phyloP scores from a whole-genome alignment of 2,888 invertebrate genomes.

The Antheraea yamamai region DNA sequence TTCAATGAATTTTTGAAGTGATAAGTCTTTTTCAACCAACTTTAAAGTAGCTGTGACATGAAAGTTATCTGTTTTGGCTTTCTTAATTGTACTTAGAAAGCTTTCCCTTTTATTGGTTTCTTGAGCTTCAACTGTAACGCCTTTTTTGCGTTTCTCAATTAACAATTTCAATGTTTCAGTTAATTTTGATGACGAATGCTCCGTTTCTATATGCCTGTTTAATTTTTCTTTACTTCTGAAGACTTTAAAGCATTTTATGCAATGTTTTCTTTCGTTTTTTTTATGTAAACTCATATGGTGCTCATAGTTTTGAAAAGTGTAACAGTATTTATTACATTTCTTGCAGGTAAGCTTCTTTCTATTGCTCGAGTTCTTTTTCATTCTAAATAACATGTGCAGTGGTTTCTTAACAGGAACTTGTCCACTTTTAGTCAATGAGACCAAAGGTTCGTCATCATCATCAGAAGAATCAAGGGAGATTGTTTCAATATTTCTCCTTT shows the following conservation, averaged over 20 bases:
- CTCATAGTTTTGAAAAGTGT: slow-evolving; percentile 67
- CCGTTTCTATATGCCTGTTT: slow-evolving; percentile 45
- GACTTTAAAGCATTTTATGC: slow-evolving; percentile 58
- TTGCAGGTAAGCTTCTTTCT: slow-evolving; percentile 53
- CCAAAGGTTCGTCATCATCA: slow-evolving; percentile 51
- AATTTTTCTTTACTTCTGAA: slow-evolving; percentile 53
- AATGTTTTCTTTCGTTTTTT: slow-evolving; percentile 49
- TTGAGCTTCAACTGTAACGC: neutral
- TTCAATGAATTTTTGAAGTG: slow-evolving; percentile 66
- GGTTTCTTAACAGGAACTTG: neutral
- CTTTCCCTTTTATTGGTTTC: slow-evolving; percentile 36
- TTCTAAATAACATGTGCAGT: slow-evolving; percentile 7
- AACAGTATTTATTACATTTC: slow-evolving; percentile 64
- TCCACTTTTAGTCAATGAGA: slow-evolving; percentile 35
- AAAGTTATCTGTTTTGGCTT: slow-evolving; percentile 33
- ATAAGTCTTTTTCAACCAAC: slow-evolving; percentile 41
- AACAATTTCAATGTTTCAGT: slow-evolving; percentile 66
- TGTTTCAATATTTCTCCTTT: slow-evolving; percentile 24
- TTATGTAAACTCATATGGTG: slow-evolving; percentile 62
- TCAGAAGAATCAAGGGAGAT: slow-evolving; percentile 41
- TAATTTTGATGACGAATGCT: slow-evolving; percentile 58
- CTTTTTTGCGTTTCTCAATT: slow-evolving; percentile 53
- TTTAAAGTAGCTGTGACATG: slow-evolving; percentile 44
- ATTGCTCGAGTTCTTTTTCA: slow-evolving; percentile 21
- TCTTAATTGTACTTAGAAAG: slow-evolving; percentile 54